Evolutionary conservation across 2,888 invertebrate species (phyloP).

Genomic region (Eristalis intricaria): DNA sequence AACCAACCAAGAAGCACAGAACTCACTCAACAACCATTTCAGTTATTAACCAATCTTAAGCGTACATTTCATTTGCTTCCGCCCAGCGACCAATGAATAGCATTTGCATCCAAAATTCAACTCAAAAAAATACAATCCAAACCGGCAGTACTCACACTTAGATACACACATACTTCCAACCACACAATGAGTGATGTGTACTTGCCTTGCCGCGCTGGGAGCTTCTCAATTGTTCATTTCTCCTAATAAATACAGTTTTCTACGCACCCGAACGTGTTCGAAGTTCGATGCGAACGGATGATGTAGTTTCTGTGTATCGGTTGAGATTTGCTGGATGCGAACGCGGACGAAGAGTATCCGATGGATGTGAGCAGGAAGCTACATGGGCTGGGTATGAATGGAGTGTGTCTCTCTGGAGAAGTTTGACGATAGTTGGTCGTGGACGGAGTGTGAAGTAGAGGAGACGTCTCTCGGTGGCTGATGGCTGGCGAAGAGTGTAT

Average conservation of each 20-base stretch:
- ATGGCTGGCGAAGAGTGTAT: slow-evolving; percentile 35
- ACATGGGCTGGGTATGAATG: too few relatives aligned
- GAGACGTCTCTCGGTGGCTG: slow-evolving; percentile 26
- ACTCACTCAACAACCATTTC: slow-evolving; percentile 48
- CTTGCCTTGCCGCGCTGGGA: slow-evolving; percentile 13
- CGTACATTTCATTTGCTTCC: slow-evolving; percentile 64
- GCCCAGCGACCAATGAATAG: slow-evolving; percentile 67
- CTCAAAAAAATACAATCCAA: slow-evolving; percentile 32
- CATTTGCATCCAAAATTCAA: slow-evolving; percentile 58
- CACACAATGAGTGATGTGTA: slow-evolving; percentile 52
- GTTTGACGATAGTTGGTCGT: neutral
- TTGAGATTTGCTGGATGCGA: too few relatives aligned
- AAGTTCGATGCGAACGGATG: slow-evolving; percentile 5
- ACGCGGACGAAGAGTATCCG: too few relatives aligned
- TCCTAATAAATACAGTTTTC: neutral
- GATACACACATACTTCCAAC: slow-evolving; percentile 3
- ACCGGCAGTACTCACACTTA: slow-evolving; percentile 45
- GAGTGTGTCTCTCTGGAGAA: neutral
- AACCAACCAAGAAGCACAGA: slow-evolving; percentile 23
- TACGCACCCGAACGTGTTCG: neutral
- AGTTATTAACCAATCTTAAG: slow-evolving; percentile 60
- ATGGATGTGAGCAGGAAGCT: too few relatives aligned
- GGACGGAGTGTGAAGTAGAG: neutral
- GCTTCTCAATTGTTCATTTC: slow-evolving; percentile 2
- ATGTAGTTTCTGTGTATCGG: neutral